Evolutionary conservation across 2,888 invertebrate species (phyloP).

Genomic region (Athetis lepigone): DNA sequence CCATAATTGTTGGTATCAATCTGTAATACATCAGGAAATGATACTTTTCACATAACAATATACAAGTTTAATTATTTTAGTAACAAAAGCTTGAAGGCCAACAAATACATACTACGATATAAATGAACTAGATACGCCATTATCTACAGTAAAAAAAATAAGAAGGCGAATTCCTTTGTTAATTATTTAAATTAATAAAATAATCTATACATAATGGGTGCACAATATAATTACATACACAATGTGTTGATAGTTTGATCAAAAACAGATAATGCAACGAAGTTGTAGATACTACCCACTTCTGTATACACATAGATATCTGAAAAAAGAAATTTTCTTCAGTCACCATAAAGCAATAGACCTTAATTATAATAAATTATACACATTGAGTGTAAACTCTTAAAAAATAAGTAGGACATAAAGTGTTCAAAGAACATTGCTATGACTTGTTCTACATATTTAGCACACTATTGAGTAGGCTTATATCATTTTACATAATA

Average conservation of each 20-base stretch:
- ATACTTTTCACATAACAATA: slow-evolving; percentile 82
- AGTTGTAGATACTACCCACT: slow-evolving; percentile 62
- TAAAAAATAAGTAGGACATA: slow-evolving; percentile 16
- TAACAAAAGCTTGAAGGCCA: slow-evolving; percentile 77
- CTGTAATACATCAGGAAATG: slow-evolving; percentile 79
- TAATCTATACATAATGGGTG: slow-evolving; percentile 74
- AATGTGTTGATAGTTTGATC: slow-evolving; percentile 71
- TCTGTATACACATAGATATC: slow-evolving; percentile 67
- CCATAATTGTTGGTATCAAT: slow-evolving; percentile 75
- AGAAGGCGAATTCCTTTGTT: slow-evolving; percentile 68
- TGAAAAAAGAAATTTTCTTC: slow-evolving; percentile 65
- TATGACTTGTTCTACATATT: slow-evolving; percentile 5
- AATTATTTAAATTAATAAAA: slow-evolving; percentile 75
- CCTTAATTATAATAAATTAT: slow-evolving; percentile 3
- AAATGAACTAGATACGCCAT: slow-evolving; percentile 75
- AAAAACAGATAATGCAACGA: slow-evolving; percentile 55
- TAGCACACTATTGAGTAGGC: slow-evolving; percentile 7
- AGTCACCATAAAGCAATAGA: slow-evolving; percentile 38
- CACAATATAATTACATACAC: slow-evolving; percentile 74
- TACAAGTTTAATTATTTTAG: slow-evolving; percentile 75
- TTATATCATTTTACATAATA: slow-evolving; percentile 11
- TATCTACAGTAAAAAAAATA: slow-evolving; percentile 76
- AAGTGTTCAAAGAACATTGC: slow-evolving; percentile 11
- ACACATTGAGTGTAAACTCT: slow-evolving; percentile 24
- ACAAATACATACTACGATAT: slow-evolving; percentile 78